Evolutionary conservation across 2,113 vertebrate genomes (phyloP), one percentile per base, ranked within the genome.

Genomic region (Gasterosteus nipponicus): DNA sequence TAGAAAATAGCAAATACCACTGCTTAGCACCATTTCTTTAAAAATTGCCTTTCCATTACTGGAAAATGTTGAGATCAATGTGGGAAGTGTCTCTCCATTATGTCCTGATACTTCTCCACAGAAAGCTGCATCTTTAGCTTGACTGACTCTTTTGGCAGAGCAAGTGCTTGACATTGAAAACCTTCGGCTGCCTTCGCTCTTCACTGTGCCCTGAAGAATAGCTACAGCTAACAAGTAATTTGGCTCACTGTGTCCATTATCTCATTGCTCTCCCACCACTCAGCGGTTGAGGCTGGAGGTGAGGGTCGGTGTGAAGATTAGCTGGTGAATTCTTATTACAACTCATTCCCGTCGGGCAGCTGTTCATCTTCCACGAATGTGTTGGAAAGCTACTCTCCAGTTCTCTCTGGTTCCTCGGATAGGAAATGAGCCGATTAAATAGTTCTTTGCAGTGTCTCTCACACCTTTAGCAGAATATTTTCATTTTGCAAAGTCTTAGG

Each of bases 221-320:
- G 74, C 63, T 58, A 35, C 53, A 65, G 10, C 69, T 33, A 58
- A 58, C 10, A 62, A 71, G 42, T 58, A 29, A 68, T 75, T 82
- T 46, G 41, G 66, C 0, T 64, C 39, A 26, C 46, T 70, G 41
- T 57, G 57, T 61, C 73, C 67, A 49, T 82, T 77, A 82, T 72
- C 39, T 65, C 10, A 29, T 35, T 65, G 4, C 69, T 53, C n/a
- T 78, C 10, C 4, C 18, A 42, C 31, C 19, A 22, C 67, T 81
- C 10, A 26, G 63, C 3, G 29, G 26, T 62, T 42, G 9, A 62
- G 26, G 63, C 19, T 69, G 41, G 41, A 38, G 5, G 26, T 54
- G 46, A 65, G 41, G 46, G 38, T 39, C 31, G 1, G 26, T 5
- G 9, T 0, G 5, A 18, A 42, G 71, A 74, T 63, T 42, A 73